Evolutionary conservation across 2,113 vertebrate genomes (phyloP), one percentile per base, ranked within the genome.

Genomic region (Myxocyprinus asiaticus): DNA sequence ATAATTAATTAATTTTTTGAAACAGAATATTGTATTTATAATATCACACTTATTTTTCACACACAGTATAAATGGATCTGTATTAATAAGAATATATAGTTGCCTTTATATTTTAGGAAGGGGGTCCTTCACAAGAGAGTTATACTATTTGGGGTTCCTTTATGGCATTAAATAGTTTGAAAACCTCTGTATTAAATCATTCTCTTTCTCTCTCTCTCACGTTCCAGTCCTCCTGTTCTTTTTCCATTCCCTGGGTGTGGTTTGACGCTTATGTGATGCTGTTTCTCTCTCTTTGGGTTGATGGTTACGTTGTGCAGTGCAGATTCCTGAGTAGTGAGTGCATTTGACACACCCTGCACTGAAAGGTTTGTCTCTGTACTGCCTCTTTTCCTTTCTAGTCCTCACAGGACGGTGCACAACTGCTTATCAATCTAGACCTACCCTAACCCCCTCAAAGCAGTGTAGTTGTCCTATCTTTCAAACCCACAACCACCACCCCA

Each of bases 301-400:
- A 53, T 85, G 70, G 73, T 79, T 12, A 61, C 67, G 72, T 83
- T 86, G 68, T 80, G 83, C 59, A 67, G 82, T 73, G 58, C 79
- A 85, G 88, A 94, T 94, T 93, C 93, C 91, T 88, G 43, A 90
- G 90, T 73, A 85, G 80, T 93, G 91, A 94, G 72, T 91, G 61
- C 86, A 42, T 47, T 66, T 61, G 91, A 80, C 91, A 90, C 92
- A 83, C 91, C 92, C 91, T 82, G 62, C 87, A 67, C 51, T 51
- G 70, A 59, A 15, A 61, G 6, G 47, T 8, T 45, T 72, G 9
- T 15, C 12, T n/a, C 50, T 65, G 17, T 7, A 58, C 5, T 11
- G 8, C 22, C 6, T 56, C n/a, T 33, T 42, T 53, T 48, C 43
- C 15, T 47, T 17, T 6, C 6, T 3, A 4, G 33, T 44, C 11